Evolutionary conservation across 2,888 invertebrate genomes (phyloP).

Genomic region (Philaethria dido): DNA sequence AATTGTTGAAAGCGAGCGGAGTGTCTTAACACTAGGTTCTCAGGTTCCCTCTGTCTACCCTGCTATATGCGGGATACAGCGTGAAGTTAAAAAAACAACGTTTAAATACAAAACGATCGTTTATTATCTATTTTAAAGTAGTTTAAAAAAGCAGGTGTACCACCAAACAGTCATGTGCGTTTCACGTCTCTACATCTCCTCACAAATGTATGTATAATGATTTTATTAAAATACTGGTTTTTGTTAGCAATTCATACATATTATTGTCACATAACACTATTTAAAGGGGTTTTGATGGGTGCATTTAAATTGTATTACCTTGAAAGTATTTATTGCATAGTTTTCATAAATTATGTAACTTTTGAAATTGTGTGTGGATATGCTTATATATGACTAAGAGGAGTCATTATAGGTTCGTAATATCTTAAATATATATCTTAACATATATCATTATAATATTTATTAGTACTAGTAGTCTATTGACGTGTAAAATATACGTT

Average conservation of each 20-base stretch:
- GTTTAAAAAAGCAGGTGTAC: slow-evolving; percentile 7
- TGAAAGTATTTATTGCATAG: background rate
- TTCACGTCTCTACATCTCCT: background rate
- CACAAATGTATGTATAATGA: background rate
- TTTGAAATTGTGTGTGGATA: background rate
- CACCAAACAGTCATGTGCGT: background rate
- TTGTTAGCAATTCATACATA: background rate
- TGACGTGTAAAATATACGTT: too few relatives aligned
- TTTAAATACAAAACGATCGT: slow-evolving; percentile 1
- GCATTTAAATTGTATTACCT: background rate
- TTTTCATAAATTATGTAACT: background rate
- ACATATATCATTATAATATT: too few relatives aligned
- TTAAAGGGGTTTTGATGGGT: background rate
- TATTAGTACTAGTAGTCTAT: too few relatives aligned
- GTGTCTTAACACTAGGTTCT: too few relatives aligned
- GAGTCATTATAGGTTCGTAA: too few relatives aligned
- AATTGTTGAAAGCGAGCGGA: too few relatives aligned
- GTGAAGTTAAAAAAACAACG: too few relatives aligned
- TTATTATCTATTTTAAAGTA: background rate
- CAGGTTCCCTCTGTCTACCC: too few relatives aligned
- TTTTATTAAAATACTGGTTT: background rate
- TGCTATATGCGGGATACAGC: too few relatives aligned
- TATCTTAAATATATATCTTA: too few relatives aligned
- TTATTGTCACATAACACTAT: background rate
- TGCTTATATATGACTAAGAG: too few relatives aligned